Conservation (phyloP, 2,888 invertebrate genomes). For the Drosophila testacea region DNA sequence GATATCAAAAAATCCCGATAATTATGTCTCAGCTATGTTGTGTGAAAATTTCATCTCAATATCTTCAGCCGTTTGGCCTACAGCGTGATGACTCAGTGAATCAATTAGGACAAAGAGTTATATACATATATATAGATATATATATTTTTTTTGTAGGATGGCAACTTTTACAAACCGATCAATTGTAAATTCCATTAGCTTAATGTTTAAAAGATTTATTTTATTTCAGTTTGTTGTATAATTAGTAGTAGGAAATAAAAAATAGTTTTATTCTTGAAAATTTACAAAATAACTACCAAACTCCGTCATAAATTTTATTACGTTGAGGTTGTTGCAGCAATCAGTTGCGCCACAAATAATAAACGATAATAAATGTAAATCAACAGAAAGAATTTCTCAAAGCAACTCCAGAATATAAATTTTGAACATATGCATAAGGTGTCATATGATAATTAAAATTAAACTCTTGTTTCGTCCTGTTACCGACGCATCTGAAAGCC, state of each 20-base stretch:
- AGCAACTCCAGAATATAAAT: conserved; percentile 51
- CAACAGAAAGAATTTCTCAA: conserved; percentile 36
- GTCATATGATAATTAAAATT: conserved; percentile 42
- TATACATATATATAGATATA: too few relatives aligned
- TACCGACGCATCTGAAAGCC: conserved; percentile 90
- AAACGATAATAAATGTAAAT: conserved; percentile 40
- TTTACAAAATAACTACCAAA: conserved; percentile 75
- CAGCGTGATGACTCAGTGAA: too few relatives aligned
- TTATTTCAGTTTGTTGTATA: conserved; percentile 38
- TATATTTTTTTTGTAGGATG: too few relatives aligned
- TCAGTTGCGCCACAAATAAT: conserved; percentile 22
- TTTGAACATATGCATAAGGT: conserved; percentile 44
- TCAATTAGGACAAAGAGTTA: too few relatives aligned
- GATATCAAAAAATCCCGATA: too few relatives aligned
- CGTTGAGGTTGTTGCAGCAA: conserved; percentile 27
- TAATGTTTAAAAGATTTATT: conserved; percentile 55
- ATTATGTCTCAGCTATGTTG: too few relatives aligned
- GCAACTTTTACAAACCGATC: background rate
- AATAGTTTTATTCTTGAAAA: conserved; percentile 66
- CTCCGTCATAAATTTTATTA: conserved; percentile 69
- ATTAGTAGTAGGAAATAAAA: conserved; percentile 69
- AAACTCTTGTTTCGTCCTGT: conserved; percentile 60
- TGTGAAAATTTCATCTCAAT: too few relatives aligned
- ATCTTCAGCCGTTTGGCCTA: too few relatives aligned
- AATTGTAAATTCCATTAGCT: conserved; percentile 4